phyloP scores from a whole-genome alignment of 1,140 invertebrate species.

The Euwallacea fornicatus region DNA sequence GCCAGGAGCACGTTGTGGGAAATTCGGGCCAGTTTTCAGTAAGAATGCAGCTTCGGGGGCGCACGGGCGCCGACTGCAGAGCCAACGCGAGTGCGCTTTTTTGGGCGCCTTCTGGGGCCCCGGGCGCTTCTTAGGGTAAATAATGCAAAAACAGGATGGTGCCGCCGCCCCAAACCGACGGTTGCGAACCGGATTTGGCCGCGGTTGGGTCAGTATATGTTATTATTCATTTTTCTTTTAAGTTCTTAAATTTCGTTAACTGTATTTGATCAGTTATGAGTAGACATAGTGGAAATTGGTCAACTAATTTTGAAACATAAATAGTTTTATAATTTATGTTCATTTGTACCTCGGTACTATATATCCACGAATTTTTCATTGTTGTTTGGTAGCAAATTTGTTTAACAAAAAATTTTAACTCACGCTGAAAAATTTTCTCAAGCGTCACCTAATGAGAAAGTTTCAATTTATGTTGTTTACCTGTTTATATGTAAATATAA shows the following conservation, averaged over 20 bases:
- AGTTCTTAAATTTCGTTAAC: neutral
- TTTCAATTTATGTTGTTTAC: no score
- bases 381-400: no score
- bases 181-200: constrained; percentile 36
- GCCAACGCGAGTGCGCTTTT: constrained; percentile 36
- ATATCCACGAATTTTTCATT: no score
- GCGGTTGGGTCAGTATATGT: constrained; percentile 34
- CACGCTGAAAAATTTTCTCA: no score
- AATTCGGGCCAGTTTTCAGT: constrained; percentile 18
- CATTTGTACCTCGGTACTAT: no score
- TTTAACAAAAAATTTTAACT: no score
- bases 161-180: constrained; percentile 37
- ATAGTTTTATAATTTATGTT: no score
- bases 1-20: constrained; percentile 30
- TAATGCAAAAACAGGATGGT: constrained; percentile 33
- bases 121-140: constrained; percentile 27
- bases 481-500: no score
- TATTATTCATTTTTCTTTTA: neutral
- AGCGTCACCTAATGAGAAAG: no score
- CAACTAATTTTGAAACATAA: no score
- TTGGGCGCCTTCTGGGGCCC: constrained; percentile 34
- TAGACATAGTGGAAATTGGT: no score
- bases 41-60: constrained; percentile 31
- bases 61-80: constrained; percentile 25
- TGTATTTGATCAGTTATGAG: no score